A percentile compares a stretch with the other conserved stretches of the same genome.
Evolutionary conservation across 2,113 vertebrate genomes (phyloP).

Genomic region (Clarias gariepinus): DNA sequence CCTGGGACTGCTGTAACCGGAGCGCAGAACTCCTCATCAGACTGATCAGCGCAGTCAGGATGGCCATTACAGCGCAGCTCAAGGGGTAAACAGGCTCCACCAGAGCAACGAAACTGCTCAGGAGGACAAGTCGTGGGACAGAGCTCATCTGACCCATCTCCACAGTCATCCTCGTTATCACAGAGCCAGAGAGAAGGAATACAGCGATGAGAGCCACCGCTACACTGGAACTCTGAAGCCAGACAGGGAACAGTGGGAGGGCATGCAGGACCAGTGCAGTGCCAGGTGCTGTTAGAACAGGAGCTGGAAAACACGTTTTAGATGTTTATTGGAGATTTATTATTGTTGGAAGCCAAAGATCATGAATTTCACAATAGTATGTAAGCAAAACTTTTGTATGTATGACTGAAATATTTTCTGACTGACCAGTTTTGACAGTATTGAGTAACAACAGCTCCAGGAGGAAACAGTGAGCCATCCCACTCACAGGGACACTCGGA

Average conservation of each 20-base stretch:
- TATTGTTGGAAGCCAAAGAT: not conserved
- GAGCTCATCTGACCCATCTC: slow-evolving; percentile 84
- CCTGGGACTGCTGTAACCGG: slow-evolving; percentile 55
- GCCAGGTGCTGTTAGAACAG: slow-evolving; percentile 77
- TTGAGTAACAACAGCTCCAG: slow-evolving; percentile 70
- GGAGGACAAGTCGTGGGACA: slow-evolving; percentile 75
- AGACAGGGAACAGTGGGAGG: slow-evolving; percentile 61
- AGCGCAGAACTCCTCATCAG: slow-evolving; percentile 74
- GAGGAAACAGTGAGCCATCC: slow-evolving; percentile 77
- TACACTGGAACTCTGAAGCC: slow-evolving; percentile 77
- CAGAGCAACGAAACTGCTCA: slow-evolving; percentile 70
- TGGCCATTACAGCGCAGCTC: slow-evolving; percentile 79
- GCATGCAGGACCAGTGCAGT: slow-evolving; percentile 69
- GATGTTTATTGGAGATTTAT: not conserved
- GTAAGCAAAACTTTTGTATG: not conserved
- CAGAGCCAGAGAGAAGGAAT: slow-evolving; percentile 83
- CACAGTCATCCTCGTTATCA: slow-evolving; percentile 89
- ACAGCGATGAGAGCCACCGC: slow-evolving; percentile 68
- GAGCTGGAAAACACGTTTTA: slow-evolving; percentile 69
- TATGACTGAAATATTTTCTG: not conserved
- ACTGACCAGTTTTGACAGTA: slow-evolving; percentile 88
- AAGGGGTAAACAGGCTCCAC: slow-evolving; percentile 76
- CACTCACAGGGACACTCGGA: slow-evolving; percentile 81
- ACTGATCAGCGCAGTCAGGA: slow-evolving; percentile 80
- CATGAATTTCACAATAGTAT: not conserved